Evolutionary conservation across 2,113 vertebrate genomes (phyloP).

Genomic region (Ellobius talpinus): DNA sequence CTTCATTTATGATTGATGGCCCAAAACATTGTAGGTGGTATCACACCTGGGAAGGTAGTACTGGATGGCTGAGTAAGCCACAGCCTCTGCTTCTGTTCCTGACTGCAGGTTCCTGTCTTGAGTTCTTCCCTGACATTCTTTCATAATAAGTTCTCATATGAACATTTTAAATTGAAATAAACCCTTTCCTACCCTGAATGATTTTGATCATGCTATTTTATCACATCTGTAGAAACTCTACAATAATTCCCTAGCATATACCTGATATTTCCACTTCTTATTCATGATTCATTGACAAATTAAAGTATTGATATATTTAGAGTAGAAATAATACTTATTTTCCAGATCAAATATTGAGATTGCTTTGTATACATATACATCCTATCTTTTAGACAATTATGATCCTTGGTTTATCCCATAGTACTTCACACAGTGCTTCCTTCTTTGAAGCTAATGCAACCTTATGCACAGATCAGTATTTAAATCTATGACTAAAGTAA

Average conservation of each 20-base stretch:
- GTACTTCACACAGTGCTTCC: not conserved
- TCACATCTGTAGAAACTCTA: not conserved
- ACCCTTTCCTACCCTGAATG: too few species aligned
- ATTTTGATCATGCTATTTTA: not conserved
- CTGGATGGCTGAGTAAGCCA: not conserved
- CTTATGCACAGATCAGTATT: not conserved
- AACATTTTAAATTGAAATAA: not conserved
- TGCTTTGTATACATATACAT: not conserved
- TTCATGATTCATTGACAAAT: not conserved
- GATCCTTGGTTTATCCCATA: not conserved
- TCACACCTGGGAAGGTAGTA: not conserved
- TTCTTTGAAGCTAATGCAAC: not conserved
- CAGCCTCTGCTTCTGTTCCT: not conserved
- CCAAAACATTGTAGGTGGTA: not conserved
- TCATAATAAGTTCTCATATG: not conserved
- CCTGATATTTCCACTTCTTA: not conserved
- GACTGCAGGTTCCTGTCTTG: not conserved
- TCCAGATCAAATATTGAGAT: not conserved
- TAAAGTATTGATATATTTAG: not conserved
- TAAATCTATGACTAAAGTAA: not conserved
- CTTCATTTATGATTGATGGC: too few species aligned
- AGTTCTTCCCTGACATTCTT: not conserved
- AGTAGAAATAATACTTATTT: not conserved
- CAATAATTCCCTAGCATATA: not conserved
- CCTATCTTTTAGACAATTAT: not conserved